Base-by-base conservation (phyloP, 92 coral and sea anemone genomes). In the Scolanthus callimorphus region DNA sequence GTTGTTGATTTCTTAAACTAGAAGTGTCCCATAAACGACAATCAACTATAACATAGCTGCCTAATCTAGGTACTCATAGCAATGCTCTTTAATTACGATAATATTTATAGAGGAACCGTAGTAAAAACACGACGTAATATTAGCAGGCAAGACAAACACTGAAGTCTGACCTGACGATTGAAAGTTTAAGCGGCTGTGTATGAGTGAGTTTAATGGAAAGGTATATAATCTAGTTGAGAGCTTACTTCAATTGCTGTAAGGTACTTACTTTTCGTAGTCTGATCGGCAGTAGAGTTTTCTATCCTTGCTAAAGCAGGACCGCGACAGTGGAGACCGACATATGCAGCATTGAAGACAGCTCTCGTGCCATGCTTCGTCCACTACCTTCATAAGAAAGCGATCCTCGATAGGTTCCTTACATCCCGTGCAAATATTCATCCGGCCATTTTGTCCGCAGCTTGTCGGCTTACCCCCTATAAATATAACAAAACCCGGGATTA, bases 291-390 rank as follows among this genome's bases (percentile, higher is more conserved):
- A 94, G 27, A 94, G 94, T 70, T 94, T 94, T 25, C 96, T 76
- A 59, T 94, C 99, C 55, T 90, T 85, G 60, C 99, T 94, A 79
- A 94, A 94, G 74, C 99, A 94, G 10, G 96, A 89, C 75, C 99
- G 70, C 11, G 99, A 94, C 30, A 94, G 63, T 3, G 88, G 87
- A 4, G 80, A 68, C 17, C 96, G 83, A 69, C 99, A 94, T 20
- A 89, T 86, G 54, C 99, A 94, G 71, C 99, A 94, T 47, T 94
- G 99, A 34, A 94, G 73, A 50, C 99, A 94, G 73, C 80, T 89
- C 60, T 94, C 99, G 52, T 94, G 99, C 99, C 99, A 94, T 6
- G 99, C 88, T 31, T 94, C 99, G 60, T 94, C 99, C 61, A 83
- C 89, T 4, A 94, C 99, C 71, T 94, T 94, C 99, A 94, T 94